phyloP scores from a whole-genome alignment of 1,140 invertebrate genomes.

The Dreissena polymorpha region DNA sequence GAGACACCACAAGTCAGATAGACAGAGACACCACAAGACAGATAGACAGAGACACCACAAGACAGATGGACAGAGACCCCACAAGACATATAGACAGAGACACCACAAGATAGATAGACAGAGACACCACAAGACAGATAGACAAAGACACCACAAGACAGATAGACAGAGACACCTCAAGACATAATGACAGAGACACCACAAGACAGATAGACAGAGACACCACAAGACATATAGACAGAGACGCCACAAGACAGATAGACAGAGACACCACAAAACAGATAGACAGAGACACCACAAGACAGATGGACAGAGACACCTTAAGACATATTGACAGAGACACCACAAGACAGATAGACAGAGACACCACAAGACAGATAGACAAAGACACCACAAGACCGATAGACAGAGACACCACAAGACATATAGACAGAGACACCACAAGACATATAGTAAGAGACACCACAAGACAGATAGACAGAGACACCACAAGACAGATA shows the following conservation, averaged over 20 bases:
- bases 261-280: neutral
- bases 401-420: neutral
- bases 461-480: too few relatives aligned
- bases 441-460: too few relatives aligned
- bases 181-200: neutral
- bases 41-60: neutral
- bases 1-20: neutral
- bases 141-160: too few relatives aligned
- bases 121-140: neutral
- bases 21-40: neutral
- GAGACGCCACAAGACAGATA: neutral
- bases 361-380: neutral
- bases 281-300: neutral
- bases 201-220: neutral
- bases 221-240: neutral
- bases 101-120: neutral
- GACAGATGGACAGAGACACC: neutral
- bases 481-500: neutral
- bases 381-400: neutral
- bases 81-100: too few relatives aligned
- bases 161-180: too few relatives aligned
- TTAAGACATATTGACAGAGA: neutral
- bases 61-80: too few relatives aligned
- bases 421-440: neutral
- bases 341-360: neutral